Conservation (phyloP, 2,113 vertebrate genomes). For the Camelus bactrianus region DNA sequence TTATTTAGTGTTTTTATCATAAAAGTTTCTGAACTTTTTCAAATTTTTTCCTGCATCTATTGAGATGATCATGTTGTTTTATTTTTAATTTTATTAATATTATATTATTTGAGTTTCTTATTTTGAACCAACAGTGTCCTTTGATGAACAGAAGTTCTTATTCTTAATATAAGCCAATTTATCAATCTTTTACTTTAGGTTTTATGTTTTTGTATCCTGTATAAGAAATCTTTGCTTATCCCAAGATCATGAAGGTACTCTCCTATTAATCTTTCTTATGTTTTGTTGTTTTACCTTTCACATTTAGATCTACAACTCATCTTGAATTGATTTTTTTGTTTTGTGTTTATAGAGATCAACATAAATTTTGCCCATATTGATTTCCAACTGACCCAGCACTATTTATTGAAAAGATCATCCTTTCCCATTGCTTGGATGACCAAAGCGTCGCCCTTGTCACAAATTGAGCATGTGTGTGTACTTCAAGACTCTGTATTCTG, state of each 20-base stretch:
- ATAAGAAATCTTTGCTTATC: not conserved
- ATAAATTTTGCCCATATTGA: slow-evolving; percentile 1
- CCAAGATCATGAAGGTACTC: not conserved
- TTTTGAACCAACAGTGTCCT: not conserved
- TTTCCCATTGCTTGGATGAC: not conserved
- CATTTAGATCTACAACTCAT: not conserved
- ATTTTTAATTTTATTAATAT: not conserved
- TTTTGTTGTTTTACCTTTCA: not conserved
- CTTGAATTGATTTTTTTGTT: slow-evolving; percentile 25
- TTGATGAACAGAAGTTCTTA: slow-evolving; percentile 15
- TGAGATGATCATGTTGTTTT: not conserved
- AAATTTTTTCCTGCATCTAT: not conserved
- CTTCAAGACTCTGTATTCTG: not conserved
- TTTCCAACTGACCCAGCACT: not conserved
- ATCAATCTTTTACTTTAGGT: not conserved
- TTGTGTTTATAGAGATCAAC: not conserved
- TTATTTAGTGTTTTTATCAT: not conserved
- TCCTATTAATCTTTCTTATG: not conserved
- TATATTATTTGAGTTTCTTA: not conserved
- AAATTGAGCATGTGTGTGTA: not conserved
- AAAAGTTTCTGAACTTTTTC: not conserved
- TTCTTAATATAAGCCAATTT: not conserved
- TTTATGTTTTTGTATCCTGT: not conserved
- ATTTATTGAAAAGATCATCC: not conserved
- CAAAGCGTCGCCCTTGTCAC: not conserved